Percentiles rank a stretch among this genome's conserved stretches.
Conservation (phyloP, 2,113 vertebrate species). For the Okapia johnstoni region DNA sequence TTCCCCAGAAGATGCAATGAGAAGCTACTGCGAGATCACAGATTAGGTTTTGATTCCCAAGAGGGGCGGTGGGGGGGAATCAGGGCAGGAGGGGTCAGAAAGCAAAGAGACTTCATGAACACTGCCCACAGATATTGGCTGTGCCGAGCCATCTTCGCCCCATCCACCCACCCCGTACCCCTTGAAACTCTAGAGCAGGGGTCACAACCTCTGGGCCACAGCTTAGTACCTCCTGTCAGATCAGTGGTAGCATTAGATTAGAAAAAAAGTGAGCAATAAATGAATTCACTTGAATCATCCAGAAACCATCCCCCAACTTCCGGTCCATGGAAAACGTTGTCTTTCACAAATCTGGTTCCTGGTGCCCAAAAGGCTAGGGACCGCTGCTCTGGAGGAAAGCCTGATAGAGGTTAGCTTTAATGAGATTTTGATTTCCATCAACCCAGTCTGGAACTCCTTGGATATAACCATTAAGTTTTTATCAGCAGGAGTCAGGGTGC, state of each 20-base stretch:
- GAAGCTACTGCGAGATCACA: neutral
- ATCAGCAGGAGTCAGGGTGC: neutral
- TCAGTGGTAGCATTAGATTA: neutral
- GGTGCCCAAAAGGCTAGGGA: neutral
- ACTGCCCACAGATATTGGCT: rapidly evolving
- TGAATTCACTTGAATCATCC: neutral
- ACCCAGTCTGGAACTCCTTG: neutral
- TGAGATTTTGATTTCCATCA: neutral
- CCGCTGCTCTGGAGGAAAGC: neutral
- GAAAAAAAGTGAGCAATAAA: neutral
- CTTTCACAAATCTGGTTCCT: neutral
- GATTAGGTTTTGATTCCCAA: neutral
- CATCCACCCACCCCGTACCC: neutral
- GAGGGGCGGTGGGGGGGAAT: neutral
- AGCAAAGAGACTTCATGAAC: neutral
- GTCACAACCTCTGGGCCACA: neutral
- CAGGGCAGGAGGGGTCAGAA: neutral
- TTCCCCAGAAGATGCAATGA: neutral
- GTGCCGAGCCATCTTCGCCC: rapidly evolving
- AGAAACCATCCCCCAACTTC: neutral
- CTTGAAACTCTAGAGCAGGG: neutral
- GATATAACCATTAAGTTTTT: neutral
- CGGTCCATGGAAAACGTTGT: neutral
- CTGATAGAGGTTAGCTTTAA: neutral
- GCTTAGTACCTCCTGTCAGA: neutral